phyloP scores from a whole-genome alignment of 2,113 vertebrate genomes.

The Axis porcinus region DNA sequence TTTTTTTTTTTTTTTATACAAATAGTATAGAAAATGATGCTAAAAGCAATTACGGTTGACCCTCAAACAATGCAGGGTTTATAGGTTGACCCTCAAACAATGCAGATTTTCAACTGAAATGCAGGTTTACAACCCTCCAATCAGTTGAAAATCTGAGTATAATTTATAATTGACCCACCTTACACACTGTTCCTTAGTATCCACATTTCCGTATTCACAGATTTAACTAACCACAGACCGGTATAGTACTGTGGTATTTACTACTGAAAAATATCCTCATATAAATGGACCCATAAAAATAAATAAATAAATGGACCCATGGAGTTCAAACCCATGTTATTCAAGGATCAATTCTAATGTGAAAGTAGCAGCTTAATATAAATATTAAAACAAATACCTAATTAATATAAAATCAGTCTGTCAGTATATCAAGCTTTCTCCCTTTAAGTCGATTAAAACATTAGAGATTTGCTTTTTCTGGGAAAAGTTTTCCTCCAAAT shows the following conservation, averaged over 20 bases:
- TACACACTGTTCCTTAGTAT: background rate
- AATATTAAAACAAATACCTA: background rate
- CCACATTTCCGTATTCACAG: background rate
- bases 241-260: background rate
- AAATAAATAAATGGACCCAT: background rate
- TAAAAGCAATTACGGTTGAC: background rate
- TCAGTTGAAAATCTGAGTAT: background rate
- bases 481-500: background rate
- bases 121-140: background rate
- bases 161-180: background rate
- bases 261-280: background rate
- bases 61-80: background rate
- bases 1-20: background rate
- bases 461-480: background rate
- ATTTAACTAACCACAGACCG: background rate
- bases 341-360: background rate
- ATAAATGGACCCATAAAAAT: background rate
- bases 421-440: background rate
- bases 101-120: background rate
- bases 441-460: background rate
- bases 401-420: background rate
- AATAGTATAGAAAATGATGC: background rate
- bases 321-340: background rate
- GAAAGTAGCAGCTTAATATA: background rate
- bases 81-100: background rate